Conservation (phyloP, 2,113 vertebrate species). For the Kryptolebias marmoratus region DNA sequence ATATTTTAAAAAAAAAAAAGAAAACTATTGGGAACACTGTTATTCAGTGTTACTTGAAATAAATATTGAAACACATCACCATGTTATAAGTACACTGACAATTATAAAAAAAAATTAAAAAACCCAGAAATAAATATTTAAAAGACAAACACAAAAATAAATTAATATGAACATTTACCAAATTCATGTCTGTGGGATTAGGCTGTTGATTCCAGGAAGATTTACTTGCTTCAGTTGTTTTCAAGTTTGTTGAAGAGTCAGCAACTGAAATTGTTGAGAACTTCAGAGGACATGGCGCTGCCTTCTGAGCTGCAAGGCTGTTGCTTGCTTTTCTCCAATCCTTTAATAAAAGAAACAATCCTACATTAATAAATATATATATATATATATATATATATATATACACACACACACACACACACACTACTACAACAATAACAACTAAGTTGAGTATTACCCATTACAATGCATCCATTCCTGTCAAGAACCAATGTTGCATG, state of each 20-base stretch:
- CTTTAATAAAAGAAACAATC: background rate
- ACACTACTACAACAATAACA: background rate
- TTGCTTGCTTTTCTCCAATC: background rate
- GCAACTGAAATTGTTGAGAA: too few relatives aligned
- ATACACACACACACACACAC: too few relatives aligned
- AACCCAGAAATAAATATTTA: background rate
- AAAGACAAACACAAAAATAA: too few relatives aligned
- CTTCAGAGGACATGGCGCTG: background rate
- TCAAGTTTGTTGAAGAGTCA: background rate
- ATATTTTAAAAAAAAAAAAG: too few relatives aligned
- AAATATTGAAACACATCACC: background rate
- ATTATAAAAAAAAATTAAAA: background rate
- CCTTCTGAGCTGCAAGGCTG: background rate
- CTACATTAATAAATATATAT: too few relatives aligned
- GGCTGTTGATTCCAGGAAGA: background rate
- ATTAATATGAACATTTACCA: background rate
- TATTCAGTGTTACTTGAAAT: too few relatives aligned
- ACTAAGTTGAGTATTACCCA: background rate
- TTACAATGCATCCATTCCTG: background rate
- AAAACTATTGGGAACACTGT: too few relatives aligned
- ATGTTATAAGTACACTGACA: background rate
- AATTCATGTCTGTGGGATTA: background rate
- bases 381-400: too few relatives aligned
- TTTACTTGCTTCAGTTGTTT: background rate
- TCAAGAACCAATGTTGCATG: background rate